Evolutionary conservation across 2,113 vertebrate genomes (phyloP).

Genomic region (Lasiurus borealis): DNA sequence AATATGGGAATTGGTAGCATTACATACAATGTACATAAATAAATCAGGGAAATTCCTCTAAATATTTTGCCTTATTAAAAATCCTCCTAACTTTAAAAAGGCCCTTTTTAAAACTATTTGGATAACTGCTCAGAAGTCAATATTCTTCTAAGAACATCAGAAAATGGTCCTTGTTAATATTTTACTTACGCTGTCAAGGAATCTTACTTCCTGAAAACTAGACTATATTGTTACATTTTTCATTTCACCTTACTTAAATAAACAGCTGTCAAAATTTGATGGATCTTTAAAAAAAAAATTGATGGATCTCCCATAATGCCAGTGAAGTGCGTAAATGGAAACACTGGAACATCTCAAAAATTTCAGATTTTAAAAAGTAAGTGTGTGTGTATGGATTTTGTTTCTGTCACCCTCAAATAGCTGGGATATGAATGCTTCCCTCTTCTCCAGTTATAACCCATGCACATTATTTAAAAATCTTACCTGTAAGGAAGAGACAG

Average conservation of each 20-base stretch:
- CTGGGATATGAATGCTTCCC: not conserved
- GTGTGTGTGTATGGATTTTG: constrained; percentile 19
- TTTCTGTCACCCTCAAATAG: constrained; percentile 30
- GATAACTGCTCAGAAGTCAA: not conserved
- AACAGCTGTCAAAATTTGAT: constrained; percentile 57
- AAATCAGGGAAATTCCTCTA: constrained; percentile 9
- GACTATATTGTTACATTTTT: constrained; percentile 12
- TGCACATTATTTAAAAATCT: constrained; percentile 10
- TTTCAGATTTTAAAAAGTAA: constrained; percentile 10
- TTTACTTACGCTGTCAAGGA: constrained; percentile 4
- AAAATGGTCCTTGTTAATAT: constrained; percentile 8
- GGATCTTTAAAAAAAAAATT: not conserved
- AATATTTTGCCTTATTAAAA: constrained; percentile 46
- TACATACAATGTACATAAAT: not conserved
- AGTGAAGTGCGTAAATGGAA: not conserved
- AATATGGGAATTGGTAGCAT: not conserved
- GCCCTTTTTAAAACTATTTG: not conserved
- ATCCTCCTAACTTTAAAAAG: not conserved
- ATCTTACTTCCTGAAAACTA: constrained; percentile 27
- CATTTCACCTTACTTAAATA: constrained; percentile 52
- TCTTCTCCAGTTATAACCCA: constrained; percentile 4
- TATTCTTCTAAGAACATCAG: constrained; percentile 13
- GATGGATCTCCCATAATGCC: constrained; percentile 19
- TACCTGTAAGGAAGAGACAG: not conserved
- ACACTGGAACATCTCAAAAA: constrained; percentile 29